A percentile compares a stretch with the other conserved stretches of the same genome.
phyloP scores from a whole-genome alignment of 30 jellyfish, hydroid and myxozoan genomes.

The Hydractinia symbiolongicarpus region DNA sequence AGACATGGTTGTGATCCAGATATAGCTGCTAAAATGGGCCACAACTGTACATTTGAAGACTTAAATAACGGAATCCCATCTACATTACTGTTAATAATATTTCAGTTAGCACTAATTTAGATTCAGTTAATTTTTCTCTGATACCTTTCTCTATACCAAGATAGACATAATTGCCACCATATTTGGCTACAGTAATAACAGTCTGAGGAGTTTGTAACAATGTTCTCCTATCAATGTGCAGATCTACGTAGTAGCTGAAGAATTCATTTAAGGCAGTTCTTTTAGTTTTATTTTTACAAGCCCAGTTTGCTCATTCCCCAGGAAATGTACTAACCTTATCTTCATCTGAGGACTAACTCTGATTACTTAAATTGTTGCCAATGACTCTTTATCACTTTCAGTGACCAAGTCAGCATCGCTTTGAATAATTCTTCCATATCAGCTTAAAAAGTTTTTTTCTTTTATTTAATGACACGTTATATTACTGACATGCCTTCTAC shows the following conservation, averaged over 20 bases:
- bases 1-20: neutral
- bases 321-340: neutral
- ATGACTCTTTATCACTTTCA: no score
- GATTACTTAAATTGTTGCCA: no score
- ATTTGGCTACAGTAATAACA: conserved; percentile 5
- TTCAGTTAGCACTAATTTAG: neutral
- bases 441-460: no score
- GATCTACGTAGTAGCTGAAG: conserved; percentile 1
- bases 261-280: neutral
- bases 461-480: no score
- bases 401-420: no score
- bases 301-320: neutral
- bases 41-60: conserved; percentile 38
- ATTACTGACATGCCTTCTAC: no score
- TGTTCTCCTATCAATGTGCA: conserved; percentile 30
- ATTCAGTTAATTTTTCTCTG: neutral
- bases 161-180: conserved; percentile 28
- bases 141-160: neutral
- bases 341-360: no score
- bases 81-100: neutral
- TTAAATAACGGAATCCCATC: conserved; percentile 25
- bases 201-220: conserved; percentile 17
- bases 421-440: no score
- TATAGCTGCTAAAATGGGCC: conserved; percentile 45
- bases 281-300: neutral